Conservation (phyloP, 2,888 invertebrate species). For the Protonemura montana region DNA sequence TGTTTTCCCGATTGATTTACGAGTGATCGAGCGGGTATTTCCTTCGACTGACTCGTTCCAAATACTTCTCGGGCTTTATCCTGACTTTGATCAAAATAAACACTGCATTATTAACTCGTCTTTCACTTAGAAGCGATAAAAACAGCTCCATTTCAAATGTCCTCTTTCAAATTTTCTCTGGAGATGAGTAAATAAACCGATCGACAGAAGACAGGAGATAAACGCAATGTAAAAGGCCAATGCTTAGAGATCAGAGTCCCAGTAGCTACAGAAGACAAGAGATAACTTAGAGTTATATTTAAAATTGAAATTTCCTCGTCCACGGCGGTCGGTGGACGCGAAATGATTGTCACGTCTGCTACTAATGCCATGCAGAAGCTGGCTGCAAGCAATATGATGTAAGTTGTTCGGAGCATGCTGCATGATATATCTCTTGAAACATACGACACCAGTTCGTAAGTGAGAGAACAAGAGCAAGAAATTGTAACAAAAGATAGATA, state of each 20-base stretch:
- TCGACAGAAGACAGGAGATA: background rate
- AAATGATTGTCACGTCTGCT: slow-evolving; percentile 24
- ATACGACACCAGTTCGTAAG: background rate
- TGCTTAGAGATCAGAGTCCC: background rate
- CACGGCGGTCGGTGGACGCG: background rate
- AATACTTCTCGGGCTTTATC: background rate
- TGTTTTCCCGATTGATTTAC: slow-evolving; percentile 7
- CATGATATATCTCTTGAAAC: slow-evolving; percentile 18
- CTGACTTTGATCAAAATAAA: slow-evolving; percentile 4
- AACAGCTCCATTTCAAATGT: slow-evolving; percentile 9
- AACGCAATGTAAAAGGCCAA: background rate
- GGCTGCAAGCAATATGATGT: slow-evolving; percentile 16
- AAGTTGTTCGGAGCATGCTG: slow-evolving; percentile 14
- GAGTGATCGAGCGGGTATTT: background rate
- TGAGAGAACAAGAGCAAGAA: slow-evolving; percentile 16
- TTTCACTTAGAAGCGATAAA: background rate
- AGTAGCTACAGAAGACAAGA: background rate
- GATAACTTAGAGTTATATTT: slow-evolving; percentile 30
- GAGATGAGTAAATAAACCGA: slow-evolving; percentile 24
- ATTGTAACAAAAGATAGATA: slow-evolving; percentile 29
- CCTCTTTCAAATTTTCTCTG: slow-evolving; percentile 7
- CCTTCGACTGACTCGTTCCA: background rate
- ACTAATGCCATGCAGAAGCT: slow-evolving; percentile 7
- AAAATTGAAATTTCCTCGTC: slow-evolving; percentile 32
- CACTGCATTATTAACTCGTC: slow-evolving; percentile 12